phyloP scores from a whole-genome alignment of 1,140 invertebrate genomes.

The Plodia interpunctella region DNA sequence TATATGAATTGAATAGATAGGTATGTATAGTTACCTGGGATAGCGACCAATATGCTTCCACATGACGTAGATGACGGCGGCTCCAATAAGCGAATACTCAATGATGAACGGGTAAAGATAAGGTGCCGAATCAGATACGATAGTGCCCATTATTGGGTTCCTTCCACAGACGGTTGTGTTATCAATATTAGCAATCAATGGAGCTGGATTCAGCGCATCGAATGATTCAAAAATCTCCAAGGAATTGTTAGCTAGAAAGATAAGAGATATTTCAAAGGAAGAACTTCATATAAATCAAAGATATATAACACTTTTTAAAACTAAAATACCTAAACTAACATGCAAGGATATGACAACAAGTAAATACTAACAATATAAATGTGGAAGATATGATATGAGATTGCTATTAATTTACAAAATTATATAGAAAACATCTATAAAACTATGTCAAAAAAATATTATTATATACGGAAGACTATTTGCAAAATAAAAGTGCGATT shows the following conservation, averaged over 20 bases:
- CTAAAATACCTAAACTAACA: constrained; percentile 11
- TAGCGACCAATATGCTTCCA: constrained; percentile 96
- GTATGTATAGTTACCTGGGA: constrained; percentile 79
- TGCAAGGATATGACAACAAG: constrained; percentile 5
- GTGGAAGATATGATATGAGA: too few relatives aligned
- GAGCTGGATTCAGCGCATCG: constrained; percentile 80
- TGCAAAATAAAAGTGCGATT: constrained; percentile 64
- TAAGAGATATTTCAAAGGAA: neutral
- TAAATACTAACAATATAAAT: too few relatives aligned
- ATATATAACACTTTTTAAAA: neutral
- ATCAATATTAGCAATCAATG: constrained; percentile 78
- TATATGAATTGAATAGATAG: too few relatives aligned
- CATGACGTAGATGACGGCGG: constrained; percentile 98
- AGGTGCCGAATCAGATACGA: constrained; percentile 92
- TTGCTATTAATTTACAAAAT: neutral
- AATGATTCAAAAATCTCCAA: constrained; percentile 79
- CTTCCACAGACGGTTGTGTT: constrained; percentile 83
- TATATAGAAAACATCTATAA: neutral
- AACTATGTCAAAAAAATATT: constrained; percentile 20
- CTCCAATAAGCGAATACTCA: constrained; percentile 97
- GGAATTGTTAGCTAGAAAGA: constrained; percentile 68
- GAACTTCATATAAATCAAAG: neutral
- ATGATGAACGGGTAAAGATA: constrained; percentile 98
- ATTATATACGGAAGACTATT: constrained; percentile 27
- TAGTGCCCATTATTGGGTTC: constrained; percentile 94